These are phyloP conservation scores for Paracyclopina nana DNA, from an alignment of 1,140 invertebrate genomes.

Conservation along the genomic window DNA sequence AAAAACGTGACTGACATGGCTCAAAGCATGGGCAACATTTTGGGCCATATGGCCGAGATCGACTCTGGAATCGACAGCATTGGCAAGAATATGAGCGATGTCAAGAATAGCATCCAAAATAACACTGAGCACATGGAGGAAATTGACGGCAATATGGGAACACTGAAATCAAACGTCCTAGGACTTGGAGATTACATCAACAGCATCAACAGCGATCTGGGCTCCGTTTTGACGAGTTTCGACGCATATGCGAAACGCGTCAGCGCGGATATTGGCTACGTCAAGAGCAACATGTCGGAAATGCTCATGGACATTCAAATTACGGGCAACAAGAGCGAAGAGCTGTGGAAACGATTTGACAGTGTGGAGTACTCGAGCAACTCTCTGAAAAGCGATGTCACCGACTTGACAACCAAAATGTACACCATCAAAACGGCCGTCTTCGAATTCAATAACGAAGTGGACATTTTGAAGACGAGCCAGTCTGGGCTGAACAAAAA, in stretches of 20 bases:
- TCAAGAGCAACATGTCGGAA: too few relatives aligned
- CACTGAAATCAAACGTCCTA: conserved; percentile 9
- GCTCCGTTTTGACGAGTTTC: too few relatives aligned
- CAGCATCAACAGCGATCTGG: neutral
- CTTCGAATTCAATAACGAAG: neutral
- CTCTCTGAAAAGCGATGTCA: neutral
- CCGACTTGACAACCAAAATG: neutral
- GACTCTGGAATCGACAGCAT: neutral
- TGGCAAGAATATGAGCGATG: neutral
- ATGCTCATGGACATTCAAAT: too few relatives aligned
- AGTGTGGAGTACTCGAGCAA: neutral
- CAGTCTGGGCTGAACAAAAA: neutral
- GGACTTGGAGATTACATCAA: conserved; percentile 12
- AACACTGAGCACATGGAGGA: neutral
- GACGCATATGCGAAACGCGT: too few relatives aligned
- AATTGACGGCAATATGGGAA: neutral
- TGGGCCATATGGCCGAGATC: conserved; percentile 1
- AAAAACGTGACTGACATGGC: neutral
- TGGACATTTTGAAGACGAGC: neutral
- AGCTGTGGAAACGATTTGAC: neutral
- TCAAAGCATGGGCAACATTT: neutral
- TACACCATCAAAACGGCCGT: neutral
- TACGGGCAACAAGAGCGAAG: too few relatives aligned
- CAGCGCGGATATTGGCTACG: too few relatives aligned
- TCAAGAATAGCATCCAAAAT: neutral